Evolutionary conservation across 2,797 vertebrate genomes (phyloP), one percentile per base, ranked within the genome.

Genomic region (Anomalospiza imberbis): DNA sequence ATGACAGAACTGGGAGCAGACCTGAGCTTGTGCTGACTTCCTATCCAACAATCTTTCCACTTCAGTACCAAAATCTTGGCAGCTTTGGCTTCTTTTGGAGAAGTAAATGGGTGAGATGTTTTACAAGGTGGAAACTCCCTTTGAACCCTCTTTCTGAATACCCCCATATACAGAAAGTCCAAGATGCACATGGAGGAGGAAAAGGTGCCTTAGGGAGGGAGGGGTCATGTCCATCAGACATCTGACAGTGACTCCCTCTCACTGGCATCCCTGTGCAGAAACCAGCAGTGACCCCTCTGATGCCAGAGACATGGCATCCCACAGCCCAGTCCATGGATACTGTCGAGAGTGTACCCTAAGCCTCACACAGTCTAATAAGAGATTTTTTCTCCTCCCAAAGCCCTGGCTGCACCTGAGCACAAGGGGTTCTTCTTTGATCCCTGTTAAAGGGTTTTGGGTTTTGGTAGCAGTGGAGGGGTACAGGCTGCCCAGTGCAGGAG

Each of bases 291-390:
- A 54, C 2, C 4, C 5, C 7, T 80, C 44, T 67, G 34, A 63
- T 31, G 8, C 13, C 29, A 5, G 0, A 53, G 29, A 38, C 29
- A 20, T 8, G 31, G 10, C 5, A 71, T 3, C 29, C 31, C 25
- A 38, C 65, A 28, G 21, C 58, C 10, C 6, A 24, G 45, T 12
- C 28, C 20, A 6, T 0, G 4, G 34, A 17, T 17, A 7, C 19
- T 66, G 7, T 28, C 0, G 0, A 26, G 25, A 75, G 15, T 3
- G 5, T 31, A 67, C 17, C 10, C 4, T 7, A 19, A 61, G 32
- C 67, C 29, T 86, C 2, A 1, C 17, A 65, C 11, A 5, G 6
- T 14, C 4, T 55, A 29, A 44, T 19, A 29, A 31, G 31, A 84
- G 8, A 48, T 42, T 32, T 34, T 25, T 58, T 38, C 32, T 58